Base-by-base conservation (phyloP, 2,113 vertebrate species). In the Eleginops maclovinus region DNA sequence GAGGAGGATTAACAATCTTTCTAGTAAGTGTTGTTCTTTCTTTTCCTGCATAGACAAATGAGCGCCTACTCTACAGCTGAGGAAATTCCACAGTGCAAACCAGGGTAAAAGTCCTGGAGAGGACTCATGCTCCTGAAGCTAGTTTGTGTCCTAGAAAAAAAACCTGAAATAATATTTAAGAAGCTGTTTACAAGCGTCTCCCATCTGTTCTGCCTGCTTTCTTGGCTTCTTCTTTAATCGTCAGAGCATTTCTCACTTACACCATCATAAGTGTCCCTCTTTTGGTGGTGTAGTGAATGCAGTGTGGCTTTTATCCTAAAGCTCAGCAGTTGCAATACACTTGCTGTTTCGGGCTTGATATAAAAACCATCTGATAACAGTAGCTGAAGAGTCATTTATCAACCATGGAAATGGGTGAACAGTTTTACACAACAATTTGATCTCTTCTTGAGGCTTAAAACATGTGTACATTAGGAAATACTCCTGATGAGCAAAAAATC, bases 31-130 rank as follows among this genome's bases (percentile, higher is more conserved):
- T 60, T n/a, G 53, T 59, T 55, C 41, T 19, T n/a, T 64, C 3
- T 64, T 10, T 10, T 49, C 54, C 55, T 82, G 71, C 53, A n/a
- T 54, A 47, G 69, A 58, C 31, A 58, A 40, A 16, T 2, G 17
- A 59, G 28, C n/a, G 10, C 62, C 60, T 40, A 71, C 56, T 73
- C 58, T 12, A 46, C 36, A 66, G 19, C 66, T 64, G 14, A 26
- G 61, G 76, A 47, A 44, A 83, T 50, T 28, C 61, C 11, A 4
- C 36, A 75, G 46, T 44, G 75, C 55, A 77, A 60, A 9, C 15
- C 43, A 26, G 4, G 58, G 68, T 65, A 50, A 72, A 53, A 60
- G 58, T 15, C 62, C 60, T 49, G 19, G 24, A n/a, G 61, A 50
- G 54, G 63, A 66, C 12, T 41, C n/a, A 0, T 22, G 13, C 66